A percentile compares a stretch with the other conserved stretches of the same genome.
These are phyloP conservation scores for Nixonia krombeini DNA, from an alignment of 1,140 invertebrate genomes.

Conservation along the genomic window DNA sequence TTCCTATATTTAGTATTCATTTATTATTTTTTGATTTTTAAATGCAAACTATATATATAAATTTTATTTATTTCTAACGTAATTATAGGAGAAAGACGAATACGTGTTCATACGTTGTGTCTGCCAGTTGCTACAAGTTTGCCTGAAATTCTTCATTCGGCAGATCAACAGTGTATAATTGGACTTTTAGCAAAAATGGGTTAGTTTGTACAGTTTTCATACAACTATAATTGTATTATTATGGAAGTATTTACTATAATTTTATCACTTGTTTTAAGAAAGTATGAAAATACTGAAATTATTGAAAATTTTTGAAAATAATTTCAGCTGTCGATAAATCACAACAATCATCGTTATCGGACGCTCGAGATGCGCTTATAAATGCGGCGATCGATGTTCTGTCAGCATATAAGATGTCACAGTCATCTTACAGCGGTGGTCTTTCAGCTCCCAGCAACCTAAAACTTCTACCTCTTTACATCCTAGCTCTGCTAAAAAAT, in stretches of 20 bases:
- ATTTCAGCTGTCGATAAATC: slow-evolving; percentile 90
- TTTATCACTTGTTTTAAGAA: no score
- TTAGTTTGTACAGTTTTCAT: slow-evolving; percentile 64
- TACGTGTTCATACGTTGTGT: slow-evolving; percentile 97
- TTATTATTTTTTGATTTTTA: no score
- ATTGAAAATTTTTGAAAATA: no score
- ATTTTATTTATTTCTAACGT: slow-evolving; percentile 35
- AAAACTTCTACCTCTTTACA: slow-evolving; percentile 89
- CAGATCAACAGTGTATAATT: slow-evolving; percentile 96
- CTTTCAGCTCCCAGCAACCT: slow-evolving; percentile 83
- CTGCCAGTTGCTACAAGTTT: slow-evolving; percentile 89
- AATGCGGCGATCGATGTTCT: slow-evolving; percentile 95
- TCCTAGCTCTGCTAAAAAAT: slow-evolving; percentile 92
- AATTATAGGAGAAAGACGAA: slow-evolving; percentile 89
- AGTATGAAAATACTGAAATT: no score
- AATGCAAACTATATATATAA: no score
- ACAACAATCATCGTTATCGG: slow-evolving; percentile 85
- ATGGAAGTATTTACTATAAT: no score
- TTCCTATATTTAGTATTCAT: not conserved
- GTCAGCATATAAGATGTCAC: slow-evolving; percentile 82
- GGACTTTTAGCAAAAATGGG: slow-evolving; percentile 96
- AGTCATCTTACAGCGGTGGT: slow-evolving; percentile 77
- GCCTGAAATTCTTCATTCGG: slow-evolving; percentile 88
- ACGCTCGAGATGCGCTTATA: slow-evolving; percentile 96
- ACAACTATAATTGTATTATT: no score